Base-by-base conservation (phyloP, 1,140 invertebrate genomes). In the Lucilia sericata region DNA sequence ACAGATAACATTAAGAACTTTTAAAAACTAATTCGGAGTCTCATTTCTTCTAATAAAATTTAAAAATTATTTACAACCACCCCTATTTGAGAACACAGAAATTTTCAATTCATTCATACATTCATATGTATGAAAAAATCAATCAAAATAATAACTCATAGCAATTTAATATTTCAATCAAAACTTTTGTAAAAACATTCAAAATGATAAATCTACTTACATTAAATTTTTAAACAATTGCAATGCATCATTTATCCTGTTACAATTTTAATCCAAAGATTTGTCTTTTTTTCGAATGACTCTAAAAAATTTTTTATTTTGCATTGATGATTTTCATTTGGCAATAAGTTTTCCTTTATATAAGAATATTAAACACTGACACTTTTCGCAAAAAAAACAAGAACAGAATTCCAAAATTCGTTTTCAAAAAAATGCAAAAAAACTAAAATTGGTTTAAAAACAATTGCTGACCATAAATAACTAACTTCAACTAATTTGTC, bases 401-500 rank as follows among this genome's bases (percentile, higher is more conserved):
- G n/a, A 60, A 1, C 14, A 17, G n/a, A 60, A 17, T 17, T 17
- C 14, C 55, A 60, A 60, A 60, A n/a, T 60, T 60, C 17, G n/a
- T 42, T 42, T 42, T 42, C 13, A 17, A 60, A 60, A 60, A 60
- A 55, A 55, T 14, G 17, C 51, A 12, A 55, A 55, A 55, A 55
- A 30, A 30, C 25, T 42, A 60, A 60, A 60, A 17, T 60, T 60
- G 55, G 14, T 60, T 60, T 60, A 60, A 60, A 60, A 60, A 60
- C 55, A 60, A 60, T 60, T 60, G 55, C 55, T 60, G 55, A 17
- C 55, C 14, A 60, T 60, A 60, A 60, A 60, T 60, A 60, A 60
- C 55, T 14, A 60, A 60, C 55, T 60, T 60, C 55, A 60, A 60
- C 55, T 60, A 60, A 60, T 60, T 60, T 60, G 55, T 60, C 55